Evolutionary conservation across 2,113 vertebrate species (phyloP).

Genomic region (Mus pahari): DNA sequence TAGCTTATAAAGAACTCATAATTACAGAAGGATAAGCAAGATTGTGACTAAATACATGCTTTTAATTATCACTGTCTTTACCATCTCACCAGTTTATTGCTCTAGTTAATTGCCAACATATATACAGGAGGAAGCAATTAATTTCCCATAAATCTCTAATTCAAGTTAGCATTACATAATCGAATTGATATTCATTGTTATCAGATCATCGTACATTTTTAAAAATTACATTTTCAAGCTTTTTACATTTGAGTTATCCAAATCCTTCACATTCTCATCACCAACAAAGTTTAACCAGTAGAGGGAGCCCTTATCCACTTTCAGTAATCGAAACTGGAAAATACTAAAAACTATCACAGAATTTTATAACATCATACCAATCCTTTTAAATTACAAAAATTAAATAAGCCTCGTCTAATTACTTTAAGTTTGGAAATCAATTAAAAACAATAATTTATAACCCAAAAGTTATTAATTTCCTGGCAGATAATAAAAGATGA

Average conservation of each 20-base stretch:
- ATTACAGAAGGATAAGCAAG: neutral
- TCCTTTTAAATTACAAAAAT: neutral
- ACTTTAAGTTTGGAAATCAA: neutral
- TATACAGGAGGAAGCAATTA: neutral
- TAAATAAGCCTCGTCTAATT: neutral
- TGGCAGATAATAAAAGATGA: neutral
- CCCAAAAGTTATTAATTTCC: neutral
- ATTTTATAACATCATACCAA: neutral
- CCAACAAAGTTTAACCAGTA: slow-evolving; percentile 32
- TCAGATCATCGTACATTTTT: neutral
- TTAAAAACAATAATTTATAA: neutral
- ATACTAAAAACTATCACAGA: neutral
- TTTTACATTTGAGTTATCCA: slow-evolving; percentile 57
- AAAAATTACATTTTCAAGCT: neutral
- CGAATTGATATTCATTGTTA: slow-evolving; percentile 55
- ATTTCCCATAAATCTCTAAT: neutral
- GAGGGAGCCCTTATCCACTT: slow-evolving; percentile 82
- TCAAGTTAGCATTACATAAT: neutral
- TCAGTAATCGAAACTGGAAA: slow-evolving; percentile 48
- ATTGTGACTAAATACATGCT: neutral
- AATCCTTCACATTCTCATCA: neutral
- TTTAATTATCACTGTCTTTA: neutral
- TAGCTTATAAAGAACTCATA: neutral
- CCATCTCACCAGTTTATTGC: neutral
- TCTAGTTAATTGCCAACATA: slow-evolving; percentile 1